phyloP scores from a whole-genome alignment of 2,113 vertebrate genomes.

The Centrocercus urophasianus region DNA sequence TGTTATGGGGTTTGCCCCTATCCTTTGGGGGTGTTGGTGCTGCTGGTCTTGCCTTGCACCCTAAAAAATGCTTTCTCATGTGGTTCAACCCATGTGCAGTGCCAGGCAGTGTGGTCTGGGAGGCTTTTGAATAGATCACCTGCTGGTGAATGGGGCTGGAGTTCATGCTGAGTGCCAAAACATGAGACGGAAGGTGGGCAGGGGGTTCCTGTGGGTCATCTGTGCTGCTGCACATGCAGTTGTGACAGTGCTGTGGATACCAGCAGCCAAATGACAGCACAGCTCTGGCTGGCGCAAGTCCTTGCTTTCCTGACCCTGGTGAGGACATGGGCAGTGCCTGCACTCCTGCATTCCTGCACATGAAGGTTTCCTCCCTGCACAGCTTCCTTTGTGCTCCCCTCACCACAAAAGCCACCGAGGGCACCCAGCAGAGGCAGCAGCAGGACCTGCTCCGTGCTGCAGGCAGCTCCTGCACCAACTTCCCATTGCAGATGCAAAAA shows the following conservation, averaged over 20 bases:
- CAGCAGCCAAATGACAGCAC: background rate
- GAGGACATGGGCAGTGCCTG: background rate
- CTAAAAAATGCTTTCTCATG: background rate
- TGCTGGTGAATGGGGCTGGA: background rate
- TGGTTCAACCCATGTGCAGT: background rate
- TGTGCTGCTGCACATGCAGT: rapidly evolving
- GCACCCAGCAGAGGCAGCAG: background rate
- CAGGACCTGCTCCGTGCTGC: background rate
- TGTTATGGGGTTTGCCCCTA: background rate
- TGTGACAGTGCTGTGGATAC: background rate
- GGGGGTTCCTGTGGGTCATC: background rate
- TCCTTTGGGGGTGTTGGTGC: background rate
- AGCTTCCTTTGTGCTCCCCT: background rate
- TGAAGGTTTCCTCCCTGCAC: background rate
- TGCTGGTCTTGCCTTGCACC: background rate
- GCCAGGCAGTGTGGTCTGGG: background rate
- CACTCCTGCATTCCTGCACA: too few relatives aligned
- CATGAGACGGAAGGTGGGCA: background rate
- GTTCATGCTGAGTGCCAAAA: rapidly evolving
- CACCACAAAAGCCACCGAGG: background rate
- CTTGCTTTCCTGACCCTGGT: background rate
- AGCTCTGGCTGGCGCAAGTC: background rate
- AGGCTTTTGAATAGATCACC: background rate
- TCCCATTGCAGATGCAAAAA: background rate
- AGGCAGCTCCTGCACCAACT: background rate